Base-by-base conservation (phyloP, 1,140 invertebrate species). In the Macrobrachium nipponense region DNA sequence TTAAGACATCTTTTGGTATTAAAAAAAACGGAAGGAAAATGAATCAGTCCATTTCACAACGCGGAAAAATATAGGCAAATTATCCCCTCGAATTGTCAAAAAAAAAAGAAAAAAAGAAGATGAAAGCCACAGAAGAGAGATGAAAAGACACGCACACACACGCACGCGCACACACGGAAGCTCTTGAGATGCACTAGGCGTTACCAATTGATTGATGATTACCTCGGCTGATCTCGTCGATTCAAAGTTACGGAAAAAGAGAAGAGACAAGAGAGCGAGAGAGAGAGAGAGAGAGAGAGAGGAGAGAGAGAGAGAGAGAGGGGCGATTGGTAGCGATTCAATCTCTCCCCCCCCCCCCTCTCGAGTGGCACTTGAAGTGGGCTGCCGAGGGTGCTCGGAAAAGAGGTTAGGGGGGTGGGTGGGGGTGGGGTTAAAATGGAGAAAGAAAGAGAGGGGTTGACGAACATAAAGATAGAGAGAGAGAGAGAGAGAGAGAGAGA, bases 121-220 rank as follows among this genome's bases (percentile, higher is more conserved):
- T 70, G 11, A 12, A 70, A 70, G 36, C n/a, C 66, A 20, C 20
- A 12, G 36, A 12, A 10, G 10, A 70, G 12, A 10, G 36, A 43
- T 51, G 58, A 36, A 73, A 15, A 27, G 36, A 73, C 72, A 36
- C 70, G 36, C 70, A 73, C 11, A 27, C 70, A 27, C 70, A 27
- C 70, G 51, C 70, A 27, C 70, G 51, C 70, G 36, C 70, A 73
- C 72, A 73, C 72, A 73, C 72, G 58, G 27, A 36, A 36, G 27
- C 27, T 36, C 27, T 36, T 36, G 27, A 36, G 27, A 36, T 2
- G 27, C 4, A 36, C 27, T 1, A 4, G 27, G 27, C 27, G 27
- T 36, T 36, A 36, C 27, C 27, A 36, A 36, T 36, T 36, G 27
- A 36, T 36, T 2, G 27, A 36, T 36, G 27, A 36, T 36, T 36